Evolutionary conservation across 1,140 invertebrate species (phyloP).

Genomic region (Zaprionus tsacasi): DNA sequence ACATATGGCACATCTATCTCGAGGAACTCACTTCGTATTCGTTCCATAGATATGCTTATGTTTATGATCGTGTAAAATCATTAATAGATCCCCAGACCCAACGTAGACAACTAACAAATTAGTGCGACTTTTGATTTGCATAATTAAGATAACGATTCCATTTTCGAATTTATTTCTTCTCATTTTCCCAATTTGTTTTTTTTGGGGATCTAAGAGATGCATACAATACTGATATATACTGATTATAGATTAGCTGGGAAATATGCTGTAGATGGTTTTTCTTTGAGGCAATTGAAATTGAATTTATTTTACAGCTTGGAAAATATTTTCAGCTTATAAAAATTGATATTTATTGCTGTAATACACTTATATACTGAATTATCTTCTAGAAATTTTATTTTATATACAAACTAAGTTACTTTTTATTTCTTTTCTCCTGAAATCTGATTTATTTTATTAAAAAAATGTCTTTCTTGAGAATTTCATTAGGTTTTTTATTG

Average conservation of each 20-base stretch:
- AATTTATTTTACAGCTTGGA: background rate
- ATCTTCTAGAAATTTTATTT: no score
- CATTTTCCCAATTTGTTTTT: background rate
- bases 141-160: constrained; percentile 61
- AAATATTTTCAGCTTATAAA: background rate
- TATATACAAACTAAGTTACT: no score
- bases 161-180: constrained; percentile 26
- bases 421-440: no score
- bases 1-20: constrained; percentile 52
- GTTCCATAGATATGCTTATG: constrained; percentile 40
- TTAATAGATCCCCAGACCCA: constrained; percentile 41
- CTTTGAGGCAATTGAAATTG: background rate
- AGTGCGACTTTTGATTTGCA: constrained; percentile 75
- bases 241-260: background rate
- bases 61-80: constrained; percentile 64
- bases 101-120: constrained; percentile 72
- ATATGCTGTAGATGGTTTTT: background rate
- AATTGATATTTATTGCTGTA: background rate
- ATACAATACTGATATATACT: background rate
- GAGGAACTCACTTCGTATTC: constrained; percentile 17
- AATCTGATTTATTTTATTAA: no score
- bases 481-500: no score
- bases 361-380: no score
- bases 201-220: background rate
- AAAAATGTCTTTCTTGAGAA: no score